These are phyloP conservation scores for Entelurus aequoreus DNA, from an alignment of 2,113 vertebrate genomes.

Conservation along the genomic window DNA sequence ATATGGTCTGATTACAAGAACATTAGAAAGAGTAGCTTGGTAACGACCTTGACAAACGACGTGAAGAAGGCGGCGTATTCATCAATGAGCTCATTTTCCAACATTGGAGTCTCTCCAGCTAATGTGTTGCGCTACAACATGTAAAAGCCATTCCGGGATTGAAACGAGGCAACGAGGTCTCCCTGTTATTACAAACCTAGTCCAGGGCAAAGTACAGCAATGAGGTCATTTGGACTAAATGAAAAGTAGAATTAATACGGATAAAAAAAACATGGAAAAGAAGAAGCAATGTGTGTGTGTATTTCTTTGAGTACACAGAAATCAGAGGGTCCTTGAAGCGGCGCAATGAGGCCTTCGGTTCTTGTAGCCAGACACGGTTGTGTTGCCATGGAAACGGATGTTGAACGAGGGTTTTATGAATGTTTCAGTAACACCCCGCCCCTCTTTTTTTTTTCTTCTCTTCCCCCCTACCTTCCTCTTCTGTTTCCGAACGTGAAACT, in stretches of 20 bases:
- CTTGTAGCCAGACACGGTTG: constrained; percentile 57
- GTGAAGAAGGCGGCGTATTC: constrained; percentile 10
- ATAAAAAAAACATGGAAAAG: background rate
- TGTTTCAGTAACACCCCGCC: constrained; percentile 51
- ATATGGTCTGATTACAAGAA: no score
- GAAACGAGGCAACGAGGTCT: constrained; percentile 31
- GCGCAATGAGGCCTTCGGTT: constrained; percentile 55
- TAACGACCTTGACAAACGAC: constrained; percentile 21
- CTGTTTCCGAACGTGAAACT: constrained; percentile 45
- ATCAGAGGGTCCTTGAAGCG: constrained; percentile 63
- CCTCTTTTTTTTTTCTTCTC: background rate
- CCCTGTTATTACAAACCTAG: constrained; percentile 36
- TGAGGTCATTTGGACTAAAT: constrained; percentile 25
- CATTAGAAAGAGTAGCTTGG: no score
- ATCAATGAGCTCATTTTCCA: constrained; percentile 4
- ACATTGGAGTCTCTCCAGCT: constrained; percentile 31
- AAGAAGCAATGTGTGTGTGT: constrained; percentile 2
- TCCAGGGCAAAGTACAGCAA: constrained; percentile 24
- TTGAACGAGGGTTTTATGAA: constrained; percentile 66
- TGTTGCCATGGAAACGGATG: constrained; percentile 70
- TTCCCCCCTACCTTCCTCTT: constrained; percentile 2
- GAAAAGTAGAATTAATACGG: background rate
- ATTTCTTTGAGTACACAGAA: constrained; percentile 35
- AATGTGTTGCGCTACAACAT: constrained; percentile 23
- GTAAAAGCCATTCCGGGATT: constrained; percentile 32